A percentile compares a stretch with the other conserved stretches of the same genome.
Evolutionary conservation across 2,888 invertebrate genomes (phyloP).

Genomic region (Lasioglossum villosulum): DNA sequence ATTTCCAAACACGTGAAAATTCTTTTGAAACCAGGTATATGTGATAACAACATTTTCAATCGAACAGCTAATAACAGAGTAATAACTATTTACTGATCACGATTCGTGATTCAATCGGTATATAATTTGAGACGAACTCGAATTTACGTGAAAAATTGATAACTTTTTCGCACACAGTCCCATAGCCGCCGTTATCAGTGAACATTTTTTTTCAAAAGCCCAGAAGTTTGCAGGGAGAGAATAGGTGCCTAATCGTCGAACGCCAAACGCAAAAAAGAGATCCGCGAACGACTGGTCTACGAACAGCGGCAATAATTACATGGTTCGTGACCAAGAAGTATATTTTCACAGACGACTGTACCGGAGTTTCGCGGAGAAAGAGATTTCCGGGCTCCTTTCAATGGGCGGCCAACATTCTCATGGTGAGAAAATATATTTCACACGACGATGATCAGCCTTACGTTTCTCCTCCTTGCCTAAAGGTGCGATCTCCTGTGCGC

Average conservation of each 20-base stretch:
- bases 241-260: background rate
- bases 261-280: slow-evolving; percentile 9
- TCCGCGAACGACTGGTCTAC: slow-evolving; percentile 12
- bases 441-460: slow-evolving; percentile 59
- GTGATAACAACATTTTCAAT: too few relatives aligned
- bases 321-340: slow-evolving; percentile 59
- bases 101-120: too few relatives aligned
- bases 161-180: background rate
- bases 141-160: too few relatives aligned
- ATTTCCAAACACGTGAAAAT: too few relatives aligned
- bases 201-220: background rate
- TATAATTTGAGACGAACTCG: too few relatives aligned
- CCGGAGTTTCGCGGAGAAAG: slow-evolving; percentile 68
- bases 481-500: too few relatives aligned
- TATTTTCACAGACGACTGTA: slow-evolving; percentile 68
- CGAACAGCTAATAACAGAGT: too few relatives aligned
- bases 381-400: slow-evolving; percentile 73
- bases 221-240: background rate
- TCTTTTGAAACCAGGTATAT: too few relatives aligned
- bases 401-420: slow-evolving; percentile 58
- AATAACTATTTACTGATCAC: too few relatives aligned
- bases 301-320: slow-evolving; percentile 56
- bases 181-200: background rate
- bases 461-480: slow-evolving; percentile 37
- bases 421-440: slow-evolving; percentile 67